A percentile compares a stretch with the other conserved stretches of the same genome.
Conservation (phyloP, 2,113 vertebrate genomes). For the Ciconia boyciana region DNA sequence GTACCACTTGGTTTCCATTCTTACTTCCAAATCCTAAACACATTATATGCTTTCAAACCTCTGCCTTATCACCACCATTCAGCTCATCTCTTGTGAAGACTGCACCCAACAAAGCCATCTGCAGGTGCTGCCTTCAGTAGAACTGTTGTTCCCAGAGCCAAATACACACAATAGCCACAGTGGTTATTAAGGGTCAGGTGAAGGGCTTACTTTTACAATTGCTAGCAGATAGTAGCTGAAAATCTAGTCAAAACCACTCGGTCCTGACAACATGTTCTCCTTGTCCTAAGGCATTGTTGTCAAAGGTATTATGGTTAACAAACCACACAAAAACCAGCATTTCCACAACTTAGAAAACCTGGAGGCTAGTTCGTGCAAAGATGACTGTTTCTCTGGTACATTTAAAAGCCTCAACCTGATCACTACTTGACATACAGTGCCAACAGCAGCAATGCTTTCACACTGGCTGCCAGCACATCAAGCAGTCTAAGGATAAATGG, state of each 20-base stretch:
- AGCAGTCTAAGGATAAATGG: neutral
- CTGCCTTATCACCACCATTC: neutral
- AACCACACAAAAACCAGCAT: neutral
- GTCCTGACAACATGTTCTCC: neutral
- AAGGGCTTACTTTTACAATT: neutral
- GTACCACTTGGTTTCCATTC: neutral
- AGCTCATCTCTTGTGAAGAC: neutral
- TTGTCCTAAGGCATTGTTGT: neutral
- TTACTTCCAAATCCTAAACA: neutral
- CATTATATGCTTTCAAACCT: accelerated
- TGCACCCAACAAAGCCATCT: neutral
- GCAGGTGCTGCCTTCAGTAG: neutral
- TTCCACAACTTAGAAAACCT: neutral
- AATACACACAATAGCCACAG: neutral
- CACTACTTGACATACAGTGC: neutral
- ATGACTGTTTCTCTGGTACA: neutral
- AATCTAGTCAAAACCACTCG: neutral
- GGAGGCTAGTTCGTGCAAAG: neutral
- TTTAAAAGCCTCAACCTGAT: neutral
- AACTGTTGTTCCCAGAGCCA: neutral
- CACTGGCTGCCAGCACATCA: neutral
- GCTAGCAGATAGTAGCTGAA: neutral
- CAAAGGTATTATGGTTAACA: neutral
- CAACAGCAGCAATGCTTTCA: neutral
- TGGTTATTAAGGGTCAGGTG: too few relatives aligned